These are phyloP conservation scores for Hyperoplus immaculatus DNA, from an alignment of 2,797 vertebrate species.

Conservation along the genomic window DNA sequence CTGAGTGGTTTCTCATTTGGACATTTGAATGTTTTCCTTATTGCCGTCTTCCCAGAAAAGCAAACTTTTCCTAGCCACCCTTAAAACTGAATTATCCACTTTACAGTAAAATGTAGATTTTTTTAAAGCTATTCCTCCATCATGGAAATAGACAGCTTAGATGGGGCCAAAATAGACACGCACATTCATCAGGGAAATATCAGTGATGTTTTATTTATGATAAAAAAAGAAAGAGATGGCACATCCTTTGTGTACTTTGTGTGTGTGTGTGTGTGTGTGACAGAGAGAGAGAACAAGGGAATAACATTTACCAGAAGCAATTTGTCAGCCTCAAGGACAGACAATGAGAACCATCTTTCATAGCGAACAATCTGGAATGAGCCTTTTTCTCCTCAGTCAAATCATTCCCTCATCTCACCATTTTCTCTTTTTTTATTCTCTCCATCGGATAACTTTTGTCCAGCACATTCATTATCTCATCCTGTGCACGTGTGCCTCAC, in stretches of 20 bases:
- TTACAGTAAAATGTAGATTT: neutral
- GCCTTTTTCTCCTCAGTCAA: neutral
- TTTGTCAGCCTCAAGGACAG: conserved; percentile 22
- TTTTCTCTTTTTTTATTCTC: neutral
- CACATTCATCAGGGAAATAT: neutral
- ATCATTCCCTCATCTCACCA: neutral
- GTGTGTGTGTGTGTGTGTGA: neutral
- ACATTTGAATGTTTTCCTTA: neutral
- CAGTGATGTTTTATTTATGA: neutral
- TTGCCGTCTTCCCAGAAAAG: neutral
- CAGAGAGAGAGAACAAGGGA: neutral
- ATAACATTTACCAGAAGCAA: conserved; percentile 27
- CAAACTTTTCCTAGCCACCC: neutral
- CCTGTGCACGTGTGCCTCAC: conserved; percentile 3
- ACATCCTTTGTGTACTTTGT: neutral
- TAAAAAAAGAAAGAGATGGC: conserved; percentile 1
- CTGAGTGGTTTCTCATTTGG: neutral
- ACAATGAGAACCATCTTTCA: conserved; percentile 41
- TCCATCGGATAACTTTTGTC: conserved; percentile 10
- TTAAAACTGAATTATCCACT: neutral
- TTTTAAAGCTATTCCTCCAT: neutral
- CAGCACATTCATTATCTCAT: conserved; percentile 1
- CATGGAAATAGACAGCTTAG: neutral
- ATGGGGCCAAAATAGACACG: neutral
- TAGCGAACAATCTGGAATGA: conserved; percentile 15